Evolutionary conservation across 2,797 vertebrate species (phyloP).

Genomic region (Aldrovandia affinis): DNA sequence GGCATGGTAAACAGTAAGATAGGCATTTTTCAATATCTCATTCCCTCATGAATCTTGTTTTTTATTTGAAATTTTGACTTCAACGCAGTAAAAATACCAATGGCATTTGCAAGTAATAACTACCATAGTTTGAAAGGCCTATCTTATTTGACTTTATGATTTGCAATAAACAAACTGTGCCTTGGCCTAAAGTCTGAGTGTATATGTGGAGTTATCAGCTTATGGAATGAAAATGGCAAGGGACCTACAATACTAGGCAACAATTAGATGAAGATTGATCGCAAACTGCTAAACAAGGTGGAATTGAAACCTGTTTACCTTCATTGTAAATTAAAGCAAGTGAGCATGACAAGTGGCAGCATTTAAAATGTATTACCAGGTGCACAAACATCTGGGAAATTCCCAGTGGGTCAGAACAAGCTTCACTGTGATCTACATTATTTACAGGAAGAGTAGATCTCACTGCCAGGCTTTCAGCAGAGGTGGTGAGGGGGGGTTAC

Average conservation of each 20-base stretch:
- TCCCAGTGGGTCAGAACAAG: constrained; percentile 49
- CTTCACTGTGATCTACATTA: constrained; percentile 46
- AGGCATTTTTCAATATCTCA: background rate
- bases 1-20: background rate
- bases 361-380: constrained; percentile 64
- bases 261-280: constrained; percentile 60
- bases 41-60: background rate
- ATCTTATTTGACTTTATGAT: background rate
- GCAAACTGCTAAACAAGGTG: constrained; percentile 53
- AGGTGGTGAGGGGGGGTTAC: background rate
- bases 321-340: constrained; percentile 61
- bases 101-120: background rate
- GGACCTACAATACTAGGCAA: constrained; percentile 34
- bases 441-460: constrained; percentile 39
- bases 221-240: constrained; percentile 26
- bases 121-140: background rate
- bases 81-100: background rate
- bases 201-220: background rate
- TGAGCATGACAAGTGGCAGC: constrained; percentile 59
- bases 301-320: constrained; percentile 64
- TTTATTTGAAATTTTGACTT: background rate
- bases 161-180: background rate
- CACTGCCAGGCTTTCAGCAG: constrained; percentile 29
- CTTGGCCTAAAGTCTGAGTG: background rate
- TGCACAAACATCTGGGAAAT: constrained; percentile 66